Evolutionary conservation across 1,140 invertebrate genomes (phyloP), one percentile per base, ranked within the genome.

Genomic region (Papilio machaon): DNA sequence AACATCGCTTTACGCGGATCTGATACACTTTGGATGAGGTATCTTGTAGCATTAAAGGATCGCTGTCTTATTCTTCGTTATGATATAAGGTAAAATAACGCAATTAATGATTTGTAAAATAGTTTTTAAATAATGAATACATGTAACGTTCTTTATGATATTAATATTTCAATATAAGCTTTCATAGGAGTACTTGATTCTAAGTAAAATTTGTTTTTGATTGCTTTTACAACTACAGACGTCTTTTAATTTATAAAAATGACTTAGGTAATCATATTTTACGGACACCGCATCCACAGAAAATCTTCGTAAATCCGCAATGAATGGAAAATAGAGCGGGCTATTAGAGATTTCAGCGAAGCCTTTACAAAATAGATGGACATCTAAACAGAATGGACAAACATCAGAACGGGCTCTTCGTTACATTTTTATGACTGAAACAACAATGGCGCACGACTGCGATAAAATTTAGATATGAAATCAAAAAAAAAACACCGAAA

Each of bases 351-450:
- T 82, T 82, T 82, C 81, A 82, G 81, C 77, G 77, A 67, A 80
- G 83, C 81, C 67, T 80, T 80, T 52, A 82, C 83, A 82, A 84
- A 79, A 73, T 81, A 80, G 80, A 84, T 74, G 74, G 74, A 75
- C 82, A 79, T 83, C 77, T 81, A 83, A 79, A 79, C 52, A 83
- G 76, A 82, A 83, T 79, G 81, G 76, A 74, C 70, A 60, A 52
- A 81, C 82, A 83, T 85, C 82, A 85, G 81, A 85, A 82, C 19
- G 54, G 47, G 30, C 73, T 67, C 73, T 85, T 84, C 79, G 75
- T 84, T 82, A 84, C 81, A 83, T 82, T 81, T 80, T 85, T 85
- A 85, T 82, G 81, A 67, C 35, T 73, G 23, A 70, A 64, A 74
- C 73, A 76, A 81, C 47, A 78, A 78, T 79, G 54, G 75, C n/a